Evolutionary conservation across 2,113 vertebrate species (phyloP).

Genomic region (Notarius quadriscutis): DNA sequence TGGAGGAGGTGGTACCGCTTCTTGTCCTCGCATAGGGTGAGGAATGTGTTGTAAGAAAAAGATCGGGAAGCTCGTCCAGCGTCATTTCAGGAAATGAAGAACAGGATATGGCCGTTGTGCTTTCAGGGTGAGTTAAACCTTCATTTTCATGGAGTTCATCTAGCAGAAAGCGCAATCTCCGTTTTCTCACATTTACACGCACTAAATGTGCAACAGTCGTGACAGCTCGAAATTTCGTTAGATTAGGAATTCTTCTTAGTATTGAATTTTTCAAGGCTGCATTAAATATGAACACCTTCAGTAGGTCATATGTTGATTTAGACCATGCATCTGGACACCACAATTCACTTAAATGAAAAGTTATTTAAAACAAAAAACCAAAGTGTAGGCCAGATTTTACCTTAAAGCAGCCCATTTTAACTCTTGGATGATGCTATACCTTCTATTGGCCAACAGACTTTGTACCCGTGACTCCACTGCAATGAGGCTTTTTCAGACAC

Average conservation of each 20-base stretch:
- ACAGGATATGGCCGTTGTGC: not conserved
- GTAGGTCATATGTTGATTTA: not conserved
- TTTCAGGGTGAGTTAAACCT: slow-evolving; percentile 6
- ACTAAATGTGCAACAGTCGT: not conserved
- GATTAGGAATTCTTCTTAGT: not conserved
- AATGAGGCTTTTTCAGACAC: slow-evolving; percentile 41
- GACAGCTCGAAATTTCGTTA: not conserved
- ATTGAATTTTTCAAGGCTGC: not conserved
- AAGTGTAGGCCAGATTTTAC: not conserved
- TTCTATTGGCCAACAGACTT: not conserved
- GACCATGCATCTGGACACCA: not conserved
- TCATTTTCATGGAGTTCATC: not conserved
- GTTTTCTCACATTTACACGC: not conserved
- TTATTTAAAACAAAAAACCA: not conserved
- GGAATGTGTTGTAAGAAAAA: not conserved
- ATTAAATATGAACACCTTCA: not conserved
- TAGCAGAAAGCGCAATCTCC: not conserved
- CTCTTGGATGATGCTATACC: not conserved
- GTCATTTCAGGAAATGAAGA: not conserved
- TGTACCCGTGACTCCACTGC: not conserved
- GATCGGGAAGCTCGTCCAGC: not conserved
- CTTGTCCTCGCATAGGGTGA: too few species aligned
- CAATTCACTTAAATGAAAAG: not conserved
- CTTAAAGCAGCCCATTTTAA: not conserved
- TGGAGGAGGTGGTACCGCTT: slow-evolving; percentile 12